Conservation (phyloP, 2,888 invertebrate species). For the Spisula solida region DNA sequence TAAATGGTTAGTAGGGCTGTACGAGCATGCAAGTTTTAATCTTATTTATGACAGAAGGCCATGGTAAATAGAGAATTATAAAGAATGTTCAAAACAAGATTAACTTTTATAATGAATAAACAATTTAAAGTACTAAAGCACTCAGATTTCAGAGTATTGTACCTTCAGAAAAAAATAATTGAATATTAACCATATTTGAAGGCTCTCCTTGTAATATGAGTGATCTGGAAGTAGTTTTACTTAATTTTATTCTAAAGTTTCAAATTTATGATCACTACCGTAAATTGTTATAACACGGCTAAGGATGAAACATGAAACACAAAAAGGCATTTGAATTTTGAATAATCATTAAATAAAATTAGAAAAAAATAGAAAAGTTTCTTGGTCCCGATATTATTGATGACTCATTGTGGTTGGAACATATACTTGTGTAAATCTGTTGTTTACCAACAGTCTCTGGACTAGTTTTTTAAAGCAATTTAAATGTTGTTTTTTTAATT, state of each 20-base stretch:
- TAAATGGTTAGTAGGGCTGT: neutral
- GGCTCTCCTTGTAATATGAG: neutral
- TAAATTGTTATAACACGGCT: no score
- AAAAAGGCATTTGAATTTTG: no score
- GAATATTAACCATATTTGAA: neutral
- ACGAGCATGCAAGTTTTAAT: neutral
- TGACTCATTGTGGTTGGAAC: neutral
- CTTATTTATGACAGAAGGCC: neutral
- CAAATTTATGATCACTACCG: no score
- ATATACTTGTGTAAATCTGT: neutral
- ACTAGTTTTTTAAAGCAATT: neutral
- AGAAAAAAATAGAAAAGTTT: no score
- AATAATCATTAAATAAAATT: no score
- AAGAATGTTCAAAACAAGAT: neutral
- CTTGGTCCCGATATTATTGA: neutral
- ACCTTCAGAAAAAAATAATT: neutral
- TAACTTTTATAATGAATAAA: neutral
- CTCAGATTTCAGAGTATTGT: neutral
- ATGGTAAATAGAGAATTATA: neutral
- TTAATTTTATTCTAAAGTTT: no score
- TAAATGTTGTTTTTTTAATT: neutral
- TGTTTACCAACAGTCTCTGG: neutral
- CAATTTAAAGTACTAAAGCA: neutral
- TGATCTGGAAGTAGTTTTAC: neutral
- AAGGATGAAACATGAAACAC: no score